Conservation (phyloP, 2,888 invertebrate genomes). For the Perizoma affinitatum region DNA sequence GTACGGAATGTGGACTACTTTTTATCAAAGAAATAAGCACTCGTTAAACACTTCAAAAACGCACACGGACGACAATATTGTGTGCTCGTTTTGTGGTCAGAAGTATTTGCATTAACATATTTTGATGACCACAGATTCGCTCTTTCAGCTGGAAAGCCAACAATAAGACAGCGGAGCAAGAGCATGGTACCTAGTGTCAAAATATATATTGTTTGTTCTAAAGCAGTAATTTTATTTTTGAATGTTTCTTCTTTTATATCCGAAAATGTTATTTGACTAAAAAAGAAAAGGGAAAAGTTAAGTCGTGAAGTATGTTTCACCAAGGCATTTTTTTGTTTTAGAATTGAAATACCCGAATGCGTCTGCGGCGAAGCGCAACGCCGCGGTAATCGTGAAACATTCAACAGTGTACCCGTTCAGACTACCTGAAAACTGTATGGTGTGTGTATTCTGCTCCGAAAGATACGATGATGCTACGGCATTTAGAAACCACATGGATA, state of each 20-base stretch:
- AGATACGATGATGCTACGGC: slow-evolving; percentile 59
- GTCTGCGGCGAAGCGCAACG: slow-evolving; percentile 67
- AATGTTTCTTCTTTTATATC: too few relatives aligned
- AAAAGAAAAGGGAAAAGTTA: too few relatives aligned
- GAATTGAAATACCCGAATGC: slow-evolving; percentile 65
- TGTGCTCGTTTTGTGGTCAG: slow-evolving; percentile 68
- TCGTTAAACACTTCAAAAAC: slow-evolving; percentile 49
- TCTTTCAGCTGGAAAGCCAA: slow-evolving; percentile 78
- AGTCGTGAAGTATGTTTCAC: too few relatives aligned
- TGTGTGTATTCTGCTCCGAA: slow-evolving; percentile 75
- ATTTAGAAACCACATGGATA: slow-evolving; percentile 68
- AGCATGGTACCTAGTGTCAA: slow-evolving; percentile 54
- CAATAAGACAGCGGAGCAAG: slow-evolving; percentile 69
- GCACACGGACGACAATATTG: slow-evolving; percentile 70
- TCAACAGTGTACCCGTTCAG: slow-evolving; percentile 78
- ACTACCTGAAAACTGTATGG: slow-evolving; percentile 68
- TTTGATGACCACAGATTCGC: slow-evolving; percentile 76
- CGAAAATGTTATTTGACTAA: too few relatives aligned
- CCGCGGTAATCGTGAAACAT: slow-evolving; percentile 72
- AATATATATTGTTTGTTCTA: slow-evolving; percentile 58
- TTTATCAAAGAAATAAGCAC: slow-evolving; percentile 60
- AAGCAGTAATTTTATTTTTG: slow-evolving; percentile 14
- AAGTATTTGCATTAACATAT: slow-evolving; percentile 64
- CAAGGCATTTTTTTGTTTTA: slow-evolving; percentile 73
- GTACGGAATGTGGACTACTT: slow-evolving; percentile 67